Evolutionary conservation across 2,797 vertebrate species (phyloP).

Genomic region (Pipistrellus nathusii): DNA sequence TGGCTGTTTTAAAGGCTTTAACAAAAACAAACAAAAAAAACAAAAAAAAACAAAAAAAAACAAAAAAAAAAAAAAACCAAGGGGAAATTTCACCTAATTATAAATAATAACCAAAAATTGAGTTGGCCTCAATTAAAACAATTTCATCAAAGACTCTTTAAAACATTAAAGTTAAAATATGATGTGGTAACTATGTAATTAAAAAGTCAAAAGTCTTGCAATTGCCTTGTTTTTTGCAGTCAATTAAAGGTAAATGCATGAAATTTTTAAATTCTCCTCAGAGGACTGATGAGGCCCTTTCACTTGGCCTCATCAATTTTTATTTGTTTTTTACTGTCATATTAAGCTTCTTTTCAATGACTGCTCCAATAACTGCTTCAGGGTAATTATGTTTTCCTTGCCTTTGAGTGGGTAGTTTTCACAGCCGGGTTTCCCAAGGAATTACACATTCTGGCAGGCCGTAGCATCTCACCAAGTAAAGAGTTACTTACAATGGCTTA

Average conservation of each 20-base stretch:
- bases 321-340: constrained; percentile 70
- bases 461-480: constrained; percentile 6
- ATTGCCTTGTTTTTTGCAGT: constrained; percentile 76
- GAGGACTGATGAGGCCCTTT: constrained; percentile 51
- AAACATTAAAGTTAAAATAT: constrained; percentile 78
- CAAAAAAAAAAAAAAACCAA: constrained; percentile 74
- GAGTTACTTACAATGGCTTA: constrained; percentile 30
- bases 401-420: constrained; percentile 47
- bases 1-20: constrained; percentile 72
- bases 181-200: constrained; percentile 77
- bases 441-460: neutral
- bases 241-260: constrained; percentile 67
- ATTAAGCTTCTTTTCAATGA: constrained; percentile 64
- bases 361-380: constrained; percentile 60
- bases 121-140: constrained; percentile 78
- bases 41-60: constrained; percentile 68
- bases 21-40: too few relatives aligned
- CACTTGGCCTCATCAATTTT: constrained; percentile 75
- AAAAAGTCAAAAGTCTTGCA: constrained; percentile 77
- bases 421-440: constrained; percentile 35
- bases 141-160: constrained; percentile 76
- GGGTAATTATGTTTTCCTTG: constrained; percentile 62
- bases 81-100: constrained; percentile 79
- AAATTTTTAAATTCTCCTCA: constrained; percentile 62
- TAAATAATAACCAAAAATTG: constrained; percentile 81